Evolutionary conservation across 1,140 invertebrate species (phyloP), one percentile per base, ranked within the genome.

Genomic region (Drosophila sechellia): DNA sequence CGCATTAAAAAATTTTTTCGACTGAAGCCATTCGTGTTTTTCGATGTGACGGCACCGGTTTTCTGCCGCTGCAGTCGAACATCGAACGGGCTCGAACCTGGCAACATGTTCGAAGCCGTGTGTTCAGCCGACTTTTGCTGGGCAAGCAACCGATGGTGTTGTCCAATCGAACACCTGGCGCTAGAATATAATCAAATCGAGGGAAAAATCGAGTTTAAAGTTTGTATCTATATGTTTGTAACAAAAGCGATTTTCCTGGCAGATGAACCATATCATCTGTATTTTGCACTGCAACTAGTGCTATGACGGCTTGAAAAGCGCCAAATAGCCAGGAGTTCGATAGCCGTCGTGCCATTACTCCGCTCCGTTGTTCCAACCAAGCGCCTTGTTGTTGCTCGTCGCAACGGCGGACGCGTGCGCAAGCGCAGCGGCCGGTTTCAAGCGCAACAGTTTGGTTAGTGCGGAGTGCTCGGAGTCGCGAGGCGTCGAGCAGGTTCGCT

Each of bases 361-460:
- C 1, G 42, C n/a, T 43, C 58, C 48, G 63, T 17, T 17, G 17
- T 1, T 17, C 59, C 59, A 60, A 65, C 65, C 64, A 40, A 66
- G 45, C 20, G 17, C 45, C 50, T 69, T 57, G 68, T 40, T 68
- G 74, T 58, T 68, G 65, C 22, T 54, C 34, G 43, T 61, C 17
- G 34, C 57, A 40, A 5, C 35, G 11, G 40, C 12, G 15, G 40
- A 22, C 64, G 64, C 64, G n/a, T 25, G 64, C 64, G 64, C 20
- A 37, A 8, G 64, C 64, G 64, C n/a, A 37, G 12, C 45, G 10
- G 63, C 20, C 31, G 8, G 31, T 8, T 31, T 31, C 31, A 50
- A n/a, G 65, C 69, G 69, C 69, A 72, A 72, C 69, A 72, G 69
- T 52, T 72, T 52, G 66, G 39, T 39, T 39, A n/a, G 50, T 10